Base-by-base conservation (phyloP, 2,888 invertebrate genomes). In the Tenthredo livida region DNA sequence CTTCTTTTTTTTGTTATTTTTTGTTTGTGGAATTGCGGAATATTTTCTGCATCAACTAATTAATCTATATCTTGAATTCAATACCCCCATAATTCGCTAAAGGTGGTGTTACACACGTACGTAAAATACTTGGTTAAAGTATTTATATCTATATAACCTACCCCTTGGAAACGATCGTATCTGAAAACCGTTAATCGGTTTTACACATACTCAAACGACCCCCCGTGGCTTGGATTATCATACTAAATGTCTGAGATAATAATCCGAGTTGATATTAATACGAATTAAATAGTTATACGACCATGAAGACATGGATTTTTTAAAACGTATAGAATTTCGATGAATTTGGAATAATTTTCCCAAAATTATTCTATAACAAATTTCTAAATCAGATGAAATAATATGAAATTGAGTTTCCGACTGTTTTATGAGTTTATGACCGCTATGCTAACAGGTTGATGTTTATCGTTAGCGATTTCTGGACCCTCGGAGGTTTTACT, bases 151-250 rank as follows among this genome's bases (percentile, higher is more conserved):
- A 6, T n/a, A 50, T n/a, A n/a, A 61, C n/a, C 6, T 37, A 58
- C 17, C 78, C 37, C 37, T 78, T 29, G 15, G 17, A 78, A 29
- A 61, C 40, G 78, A 78, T 58, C 21, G 17, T 58, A 78, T 61
- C 58, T 78, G 58, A 58, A 78, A 78, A 78, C 37, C 78, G 78
- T 78, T 78, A 78, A 78, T 78, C 78, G 78, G 37, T 78, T 78
- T 78, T 78, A 50, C 78, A 58, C 78, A 58, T 37, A 78, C 61
- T 33, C 33, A n/a, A 58, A 54, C 17, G 12, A 10, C 37, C 78
- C 75, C 50, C 6, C 6, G 50, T 29, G 25, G 47, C 50, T 37
- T 21, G 25, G 47, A 75, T 50, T 50, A 50, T 75, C 25, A 50
- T 17, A 50, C 50, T 50, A 37, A 47, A 29, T 37, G 75, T 75